Evolutionary conservation across 2,113 vertebrate genomes (phyloP).

Genomic region (Plotosus lineatus): DNA sequence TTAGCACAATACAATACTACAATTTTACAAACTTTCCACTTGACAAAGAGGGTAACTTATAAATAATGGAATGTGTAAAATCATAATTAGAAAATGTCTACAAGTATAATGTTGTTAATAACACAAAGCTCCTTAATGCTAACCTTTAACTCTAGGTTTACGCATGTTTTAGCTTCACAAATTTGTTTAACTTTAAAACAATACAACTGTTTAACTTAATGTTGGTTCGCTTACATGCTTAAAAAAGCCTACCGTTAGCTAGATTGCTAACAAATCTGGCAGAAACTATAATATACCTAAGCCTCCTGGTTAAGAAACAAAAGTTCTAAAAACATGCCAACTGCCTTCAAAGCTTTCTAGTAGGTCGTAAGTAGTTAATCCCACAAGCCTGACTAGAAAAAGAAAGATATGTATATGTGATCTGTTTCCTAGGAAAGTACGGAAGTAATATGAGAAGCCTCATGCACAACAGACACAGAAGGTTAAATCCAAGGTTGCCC

Average conservation of each 20-base stretch:
- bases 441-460: background rate
- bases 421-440: background rate
- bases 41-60: background rate
- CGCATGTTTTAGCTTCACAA: too few species aligned
- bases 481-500: background rate
- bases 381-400: background rate
- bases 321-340: background rate
- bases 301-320: background rate
- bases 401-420: background rate
- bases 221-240: background rate
- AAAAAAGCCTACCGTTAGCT: background rate
- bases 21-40: background rate
- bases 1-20: constrained; percentile 31
- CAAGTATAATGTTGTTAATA: too few species aligned
- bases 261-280: background rate
- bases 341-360: too few species aligned
- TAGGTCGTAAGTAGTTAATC: too few species aligned
- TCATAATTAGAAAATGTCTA: background rate
- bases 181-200: too few species aligned
- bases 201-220: background rate
- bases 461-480: background rate
- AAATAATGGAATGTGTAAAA: background rate
- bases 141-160: background rate
- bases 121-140: too few species aligned
- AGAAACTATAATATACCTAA: background rate